Evolutionary conservation across 2,113 vertebrate genomes (phyloP), one percentile per base, ranked within the genome.

Genomic region (Carlito syrichta): DNA sequence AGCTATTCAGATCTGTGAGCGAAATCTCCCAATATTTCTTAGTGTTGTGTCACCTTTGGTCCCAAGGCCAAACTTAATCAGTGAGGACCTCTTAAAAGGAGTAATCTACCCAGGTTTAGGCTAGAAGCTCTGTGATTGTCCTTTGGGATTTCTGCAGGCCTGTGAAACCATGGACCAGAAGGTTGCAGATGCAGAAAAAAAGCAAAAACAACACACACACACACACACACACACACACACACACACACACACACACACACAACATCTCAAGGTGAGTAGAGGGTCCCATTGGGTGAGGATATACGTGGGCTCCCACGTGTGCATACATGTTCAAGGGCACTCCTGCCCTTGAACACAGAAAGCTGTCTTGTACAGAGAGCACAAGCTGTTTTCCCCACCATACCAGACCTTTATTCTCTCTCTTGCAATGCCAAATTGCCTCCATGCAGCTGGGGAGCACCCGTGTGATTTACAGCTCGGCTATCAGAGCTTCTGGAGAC

Each of bases 381-480:
- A 10, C 45, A 10, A 9, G 35, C 79, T 50, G 1, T 81, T 35
- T 35, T 45, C 45, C n/a, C 81, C 35, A 9, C 48, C 79, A 38
- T 20, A 1, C 56, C 68, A 77, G 84, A 38, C n/a, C 48, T 48
- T 52, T 32, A 32, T 43, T 89, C 84, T 88, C 69, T 63, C 52
- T n/a, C 45, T 81, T 78, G 71, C n/a, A 38, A 38, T 9, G 63
- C 79, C 73, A 43, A 22, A 60, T 32, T 77, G 73, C 86, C 66
- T 77, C 60, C n/a, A 43, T 22, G 78, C 58, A 45, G 83, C 83
- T 9, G 17, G 25, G 43, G 16, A 90, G 50, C 2, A 10, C 48
- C 85, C 62, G 56, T 54, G 68, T 96, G 89, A 97, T 86, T 94
- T 91, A 94, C 30, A 48, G 86, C 68, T 85, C 77, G 30, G 82